A percentile compares a stretch with the other conserved stretches of the same genome.
Evolutionary conservation across 2,888 invertebrate genomes (phyloP).

Genomic region (Noctua comes): DNA sequence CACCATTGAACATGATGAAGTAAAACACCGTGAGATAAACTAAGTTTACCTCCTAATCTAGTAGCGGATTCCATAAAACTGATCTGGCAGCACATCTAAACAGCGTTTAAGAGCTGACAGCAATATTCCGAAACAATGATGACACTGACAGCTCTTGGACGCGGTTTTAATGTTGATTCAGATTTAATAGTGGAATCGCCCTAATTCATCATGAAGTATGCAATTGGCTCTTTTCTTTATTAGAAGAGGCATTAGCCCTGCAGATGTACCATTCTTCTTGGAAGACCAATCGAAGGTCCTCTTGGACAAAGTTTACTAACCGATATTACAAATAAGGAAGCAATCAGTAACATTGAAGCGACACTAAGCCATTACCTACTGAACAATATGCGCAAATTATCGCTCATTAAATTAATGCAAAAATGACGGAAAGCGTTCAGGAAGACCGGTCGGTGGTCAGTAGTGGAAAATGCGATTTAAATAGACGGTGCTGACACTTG

Average conservation of each 20-base stretch:
- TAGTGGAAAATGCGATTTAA: constrained; percentile 16
- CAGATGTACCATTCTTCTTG: not conserved
- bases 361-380: constrained; percentile 16
- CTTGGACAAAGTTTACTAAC: constrained; percentile 21
- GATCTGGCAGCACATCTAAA: no score
- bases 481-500: not conserved
- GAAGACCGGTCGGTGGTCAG: constrained; percentile 18
- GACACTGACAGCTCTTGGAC: no score
- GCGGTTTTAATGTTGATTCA: no score
- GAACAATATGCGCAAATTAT: constrained; percentile 37
- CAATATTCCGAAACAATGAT: no score
- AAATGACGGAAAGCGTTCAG: constrained; percentile 52
- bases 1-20: no score
- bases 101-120: no score
- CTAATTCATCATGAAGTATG: no score
- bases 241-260: not conserved
- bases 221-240: not conserved
- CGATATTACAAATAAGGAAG: constrained; percentile 28
- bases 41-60: no score
- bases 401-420: constrained; percentile 34
- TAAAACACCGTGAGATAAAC: no score
- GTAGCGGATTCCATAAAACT: no score
- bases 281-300: not conserved
- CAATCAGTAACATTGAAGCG: constrained; percentile 5
- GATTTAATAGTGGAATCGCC: no score